Base-by-base conservation (phyloP, 2,888 invertebrate species). In the Ptychoptera albimana region DNA sequence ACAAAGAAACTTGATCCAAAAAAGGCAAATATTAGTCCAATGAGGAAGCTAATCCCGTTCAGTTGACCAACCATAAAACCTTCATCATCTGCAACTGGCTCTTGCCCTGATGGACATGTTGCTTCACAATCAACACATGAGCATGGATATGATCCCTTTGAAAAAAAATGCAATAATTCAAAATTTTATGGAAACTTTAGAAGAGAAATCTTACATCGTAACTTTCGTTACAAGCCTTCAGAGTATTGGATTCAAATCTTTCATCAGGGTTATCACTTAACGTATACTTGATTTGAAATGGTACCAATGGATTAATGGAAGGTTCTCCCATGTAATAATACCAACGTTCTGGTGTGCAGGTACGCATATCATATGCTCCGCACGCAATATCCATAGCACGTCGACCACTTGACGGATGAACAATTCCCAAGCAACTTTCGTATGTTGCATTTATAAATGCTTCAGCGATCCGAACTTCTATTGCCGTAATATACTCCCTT, bases 371-470 rank as follows among this genome's bases (percentile, higher is more conserved):
- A 50, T 70, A 69, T 1, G 56, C 65, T 0, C 83, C 86, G 58
- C 93, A 92, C 55, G 84, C 75, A n/a, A 85, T 55, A 49, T 79
- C 81, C 61, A 93, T 72, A 2, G 82, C 86, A 7, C 77, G 72
- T 42, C 73, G 63, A 9, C 88, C 86, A 2, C 79, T 77, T 48
- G 79, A 75, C 0, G 91, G 83, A 55, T 83, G 72, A 10, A 84
- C 68, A 1, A 93, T 81, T 16, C 77, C 71, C 37, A 74, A 70
- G 58, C 96, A 96, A 0, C 89, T 87, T 30, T 82, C 71, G 59
- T 75, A 91, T 1, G 80, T 72, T 1, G 63, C 70, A 14, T 73
- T 58, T 52, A 79, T 76, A 53, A 77, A 86, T 1, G 70, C 60
- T 38, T 74, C 68, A 16, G 72, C 65, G 2, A 89, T 52, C 45